These are phyloP conservation scores for Drosophila oshimai DNA, from an alignment of 1,140 invertebrate species.

Conservation along the genomic window DNA sequence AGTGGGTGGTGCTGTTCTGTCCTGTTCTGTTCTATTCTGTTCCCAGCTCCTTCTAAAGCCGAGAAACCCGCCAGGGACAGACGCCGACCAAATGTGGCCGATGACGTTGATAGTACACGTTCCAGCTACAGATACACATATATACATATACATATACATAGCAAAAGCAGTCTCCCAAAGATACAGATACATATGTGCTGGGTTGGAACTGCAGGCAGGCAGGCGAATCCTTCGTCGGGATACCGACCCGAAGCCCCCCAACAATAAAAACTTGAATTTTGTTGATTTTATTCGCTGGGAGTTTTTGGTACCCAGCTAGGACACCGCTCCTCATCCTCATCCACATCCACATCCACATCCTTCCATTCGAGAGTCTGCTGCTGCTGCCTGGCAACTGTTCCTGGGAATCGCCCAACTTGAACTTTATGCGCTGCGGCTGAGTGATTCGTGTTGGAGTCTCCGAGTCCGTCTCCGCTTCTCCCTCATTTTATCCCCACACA, in stretches of 20 bases:
- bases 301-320: conserved; percentile 39
- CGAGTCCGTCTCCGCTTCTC: not conserved
- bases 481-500: conserved; percentile 11
- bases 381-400: conserved; percentile 61
- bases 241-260: too few species aligned
- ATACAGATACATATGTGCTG: conserved; percentile 30
- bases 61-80: conserved; percentile 36
- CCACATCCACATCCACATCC: not conserved
- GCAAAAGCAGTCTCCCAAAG: not conserved
- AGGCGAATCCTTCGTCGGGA: conserved; percentile 11
- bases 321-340: not conserved
- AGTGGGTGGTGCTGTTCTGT: not conserved
- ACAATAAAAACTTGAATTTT: conserved; percentile 79
- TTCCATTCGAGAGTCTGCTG: conserved; percentile 3
- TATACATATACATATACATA: conserved; percentile 4
- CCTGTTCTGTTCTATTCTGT: not conserved
- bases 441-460: conserved; percentile 55
- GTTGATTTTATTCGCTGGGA: conserved; percentile 68
- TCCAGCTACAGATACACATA: conserved; percentile 26
- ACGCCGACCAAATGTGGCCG: conserved; percentile 59
- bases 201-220: conserved; percentile 4
- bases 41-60: conserved; percentile 1
- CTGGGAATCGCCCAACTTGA: conserved; percentile 64
- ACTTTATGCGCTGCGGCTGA: conserved; percentile 77
- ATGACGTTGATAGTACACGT: conserved; percentile 77